Evolutionary conservation across 1,140 invertebrate species (phyloP).

Genomic region (Aphis gossypii): DNA sequence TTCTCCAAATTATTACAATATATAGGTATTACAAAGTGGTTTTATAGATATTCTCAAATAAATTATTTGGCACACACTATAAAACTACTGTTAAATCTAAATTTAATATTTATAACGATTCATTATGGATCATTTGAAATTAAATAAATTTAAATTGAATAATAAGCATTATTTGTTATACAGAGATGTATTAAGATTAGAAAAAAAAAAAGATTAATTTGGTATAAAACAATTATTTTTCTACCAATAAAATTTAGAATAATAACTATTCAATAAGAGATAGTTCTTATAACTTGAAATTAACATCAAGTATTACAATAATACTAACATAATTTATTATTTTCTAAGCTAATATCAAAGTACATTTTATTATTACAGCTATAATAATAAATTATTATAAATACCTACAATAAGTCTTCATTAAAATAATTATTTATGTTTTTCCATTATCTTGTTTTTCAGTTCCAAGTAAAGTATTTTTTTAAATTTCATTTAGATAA

Average conservation of each 20-base stretch:
- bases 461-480: neutral
- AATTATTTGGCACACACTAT: neutral
- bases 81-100: neutral
- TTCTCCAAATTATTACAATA: neutral
- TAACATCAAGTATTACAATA: neutral
- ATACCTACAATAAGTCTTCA: neutral
- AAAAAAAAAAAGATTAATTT: neutral
- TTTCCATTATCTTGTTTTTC: neutral
- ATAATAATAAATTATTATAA: neutral
- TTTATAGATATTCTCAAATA: neutral
- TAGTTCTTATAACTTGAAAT: neutral
- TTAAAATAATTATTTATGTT: neutral
- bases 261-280: neutral
- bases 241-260: neutral
- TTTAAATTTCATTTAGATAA: accelerated
- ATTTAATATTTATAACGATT: neutral
- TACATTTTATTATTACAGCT: neutral
- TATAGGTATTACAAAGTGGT: neutral
- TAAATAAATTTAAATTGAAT: neutral
- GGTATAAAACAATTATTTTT: neutral
- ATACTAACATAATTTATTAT: neutral
- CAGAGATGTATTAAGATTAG: neutral
- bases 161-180: neutral
- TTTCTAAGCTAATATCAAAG: neutral
- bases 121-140: neutral